Evolutionary conservation across 2,797 vertebrate genomes (phyloP).

Genomic region (Chaunax sp.): DNA sequence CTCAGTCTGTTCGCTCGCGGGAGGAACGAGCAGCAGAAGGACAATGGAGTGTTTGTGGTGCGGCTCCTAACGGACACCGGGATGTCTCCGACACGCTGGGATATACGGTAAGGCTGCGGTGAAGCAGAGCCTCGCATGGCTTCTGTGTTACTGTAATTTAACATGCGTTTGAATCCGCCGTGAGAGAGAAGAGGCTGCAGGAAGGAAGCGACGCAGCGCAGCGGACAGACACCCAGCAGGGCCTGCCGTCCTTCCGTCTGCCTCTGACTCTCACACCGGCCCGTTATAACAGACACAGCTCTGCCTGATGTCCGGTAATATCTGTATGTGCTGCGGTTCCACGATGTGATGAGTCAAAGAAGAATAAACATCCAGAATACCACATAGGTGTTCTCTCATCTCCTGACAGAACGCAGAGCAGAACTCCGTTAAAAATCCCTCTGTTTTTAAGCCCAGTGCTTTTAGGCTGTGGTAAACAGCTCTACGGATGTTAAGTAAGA

Average conservation of each 20-base stretch:
- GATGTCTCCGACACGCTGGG: slow-evolving; percentile 28
- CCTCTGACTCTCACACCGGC: slow-evolving; percentile 78
- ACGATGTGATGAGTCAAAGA: not conserved
- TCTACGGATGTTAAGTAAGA: fast-evolving
- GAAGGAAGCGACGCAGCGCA: slow-evolving; percentile 86
- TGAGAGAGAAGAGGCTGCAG: slow-evolving; percentile 78
- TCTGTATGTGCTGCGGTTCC: not conserved
- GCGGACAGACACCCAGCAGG: slow-evolving; percentile 68
- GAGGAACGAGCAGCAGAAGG: slow-evolving; percentile 64
- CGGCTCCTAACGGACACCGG: slow-evolving; percentile 60
- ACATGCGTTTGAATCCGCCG: not conserved
- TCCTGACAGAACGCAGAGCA: slow-evolving; percentile 12
- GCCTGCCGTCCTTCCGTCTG: slow-evolving; percentile 62
- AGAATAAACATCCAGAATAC: slow-evolving; percentile 18
- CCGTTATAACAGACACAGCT: slow-evolving; percentile 12
- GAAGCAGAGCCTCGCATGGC: not conserved
- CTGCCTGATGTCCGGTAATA: fast-evolving
- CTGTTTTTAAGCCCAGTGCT: not conserved
- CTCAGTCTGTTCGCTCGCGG: slow-evolving; percentile 57
- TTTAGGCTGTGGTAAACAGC: not conserved
- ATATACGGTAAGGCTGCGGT: slow-evolving; percentile 46
- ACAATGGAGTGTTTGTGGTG: slow-evolving; percentile 66
- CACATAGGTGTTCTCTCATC: not conserved
- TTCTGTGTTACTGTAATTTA: fast-evolving
- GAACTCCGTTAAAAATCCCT: not conserved